Conservation (phyloP, 1,140 invertebrate genomes). For the Hylyphantes graminicola region DNA sequence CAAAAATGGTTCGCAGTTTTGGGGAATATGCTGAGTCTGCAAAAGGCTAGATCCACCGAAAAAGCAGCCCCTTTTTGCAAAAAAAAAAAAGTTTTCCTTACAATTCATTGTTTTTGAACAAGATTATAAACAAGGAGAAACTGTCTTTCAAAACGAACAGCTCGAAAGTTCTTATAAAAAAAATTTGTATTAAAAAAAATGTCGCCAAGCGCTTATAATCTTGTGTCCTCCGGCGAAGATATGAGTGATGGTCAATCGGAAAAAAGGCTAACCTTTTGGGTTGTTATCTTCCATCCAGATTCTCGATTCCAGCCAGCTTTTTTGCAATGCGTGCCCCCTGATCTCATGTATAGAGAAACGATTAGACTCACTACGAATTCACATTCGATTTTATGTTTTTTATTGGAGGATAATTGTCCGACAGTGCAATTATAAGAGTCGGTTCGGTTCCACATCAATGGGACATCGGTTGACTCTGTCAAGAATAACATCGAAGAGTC, state of each 20-base stretch:
- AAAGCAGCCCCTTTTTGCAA: too few relatives aligned
- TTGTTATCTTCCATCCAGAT: constrained; percentile 33
- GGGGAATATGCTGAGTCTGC: too few relatives aligned
- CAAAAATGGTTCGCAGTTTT: too few relatives aligned
- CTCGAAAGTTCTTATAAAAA: too few relatives aligned
- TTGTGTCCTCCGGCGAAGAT: background rate
- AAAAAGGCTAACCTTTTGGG: constrained; percentile 53
- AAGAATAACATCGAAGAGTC: background rate
- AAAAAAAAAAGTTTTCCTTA: too few relatives aligned
- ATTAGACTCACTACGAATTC: constrained; percentile 12
- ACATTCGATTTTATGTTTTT: constrained; percentile 21
- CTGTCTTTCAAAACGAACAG: too few relatives aligned
- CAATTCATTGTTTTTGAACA: too few relatives aligned
- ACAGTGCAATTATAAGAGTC: constrained; percentile 37
- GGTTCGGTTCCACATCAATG: constrained; percentile 1
- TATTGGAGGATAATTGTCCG: constrained; percentile 33
- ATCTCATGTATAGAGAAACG: constrained; percentile 48
- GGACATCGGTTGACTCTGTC: background rate
- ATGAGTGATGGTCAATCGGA: constrained; percentile 45
- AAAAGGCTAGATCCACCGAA: too few relatives aligned
- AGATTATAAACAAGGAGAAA: too few relatives aligned
- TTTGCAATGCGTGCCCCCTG: constrained; percentile 25
- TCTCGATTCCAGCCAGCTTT: constrained; percentile 22
- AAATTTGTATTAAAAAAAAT: too few relatives aligned
- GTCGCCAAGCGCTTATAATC: too few relatives aligned